Evolutionary conservation across 2,888 invertebrate genomes (phyloP).

Genomic region (Zaprionus obscuricornis): DNA sequence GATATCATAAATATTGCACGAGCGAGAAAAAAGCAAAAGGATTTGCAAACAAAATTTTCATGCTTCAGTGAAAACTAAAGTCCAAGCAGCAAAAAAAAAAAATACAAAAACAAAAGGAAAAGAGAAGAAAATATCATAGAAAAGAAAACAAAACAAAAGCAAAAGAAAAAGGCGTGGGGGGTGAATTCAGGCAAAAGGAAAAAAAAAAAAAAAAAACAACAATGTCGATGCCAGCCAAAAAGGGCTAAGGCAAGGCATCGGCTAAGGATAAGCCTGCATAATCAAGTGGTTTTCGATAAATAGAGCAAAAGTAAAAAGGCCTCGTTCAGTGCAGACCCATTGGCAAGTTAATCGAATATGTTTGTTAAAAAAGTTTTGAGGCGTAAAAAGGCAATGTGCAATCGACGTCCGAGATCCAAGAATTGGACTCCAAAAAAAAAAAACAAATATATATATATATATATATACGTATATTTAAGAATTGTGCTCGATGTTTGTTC

Average conservation of each 20-base stretch:
- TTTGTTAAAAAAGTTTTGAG: conserved; percentile 73
- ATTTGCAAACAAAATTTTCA: conserved; percentile 70
- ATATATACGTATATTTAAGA: too few relatives aligned
- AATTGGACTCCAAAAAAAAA: too few relatives aligned
- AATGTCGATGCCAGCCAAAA: conserved; percentile 43
- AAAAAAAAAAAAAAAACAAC: conserved; percentile 44
- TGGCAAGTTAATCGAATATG: conserved; percentile 73
- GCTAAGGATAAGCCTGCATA: conserved; percentile 76
- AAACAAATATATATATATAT: too few relatives aligned
- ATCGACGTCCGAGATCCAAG: conserved; percentile 2
- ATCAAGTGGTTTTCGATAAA: conserved; percentile 80
- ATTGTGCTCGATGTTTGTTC: too few relatives aligned
- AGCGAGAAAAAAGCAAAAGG: conserved; percentile 49
- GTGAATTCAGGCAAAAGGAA: too few relatives aligned
- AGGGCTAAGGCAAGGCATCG: too few relatives aligned
- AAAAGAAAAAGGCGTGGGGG: too few relatives aligned
- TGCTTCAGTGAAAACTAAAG: conserved; percentile 61
- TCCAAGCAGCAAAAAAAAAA: too few relatives aligned
- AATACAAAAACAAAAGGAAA: conserved; percentile 17
- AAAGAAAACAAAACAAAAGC: conserved; percentile 38
- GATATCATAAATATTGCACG: conserved; percentile 67
- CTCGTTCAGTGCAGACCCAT: conserved; percentile 14
- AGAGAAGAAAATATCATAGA: conserved; percentile 41
- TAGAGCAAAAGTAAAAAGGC: conserved; percentile 58
- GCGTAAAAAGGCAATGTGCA: conserved; percentile 67